A percentile compares a stretch with the other conserved stretches of the same genome.
phyloP scores from a whole-genome alignment of 2,113 vertebrate genomes.

The Isurus oxyrinchus region DNA sequence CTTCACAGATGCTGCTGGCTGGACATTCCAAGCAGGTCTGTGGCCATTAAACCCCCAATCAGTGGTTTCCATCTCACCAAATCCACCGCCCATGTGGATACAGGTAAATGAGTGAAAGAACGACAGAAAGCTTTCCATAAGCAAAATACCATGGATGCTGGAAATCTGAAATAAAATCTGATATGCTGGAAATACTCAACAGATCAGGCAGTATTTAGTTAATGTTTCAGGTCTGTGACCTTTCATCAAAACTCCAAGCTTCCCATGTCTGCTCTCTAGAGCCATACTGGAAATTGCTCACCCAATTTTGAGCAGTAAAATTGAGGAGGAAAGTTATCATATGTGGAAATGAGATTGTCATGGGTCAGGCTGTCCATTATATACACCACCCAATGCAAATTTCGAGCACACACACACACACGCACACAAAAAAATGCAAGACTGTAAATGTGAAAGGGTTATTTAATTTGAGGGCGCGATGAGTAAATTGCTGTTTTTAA shows the following conservation, averaged over 20 bases:
- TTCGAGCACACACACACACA: not conserved
- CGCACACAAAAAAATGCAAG: too few relatives aligned
- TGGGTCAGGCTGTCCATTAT: not conserved
- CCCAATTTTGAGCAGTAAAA: not conserved
- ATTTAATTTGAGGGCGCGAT: not conserved
- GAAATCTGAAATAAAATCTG: not conserved
- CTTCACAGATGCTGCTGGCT: not conserved
- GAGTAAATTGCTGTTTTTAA: not conserved
- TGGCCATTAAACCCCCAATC: not conserved
- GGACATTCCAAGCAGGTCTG: too few relatives aligned
- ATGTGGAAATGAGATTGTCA: not conserved
- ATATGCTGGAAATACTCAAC: not conserved
- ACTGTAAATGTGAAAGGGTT: not conserved
- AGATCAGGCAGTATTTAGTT: not conserved
- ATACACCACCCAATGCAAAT: not conserved
- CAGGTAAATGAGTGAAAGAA: not conserved
- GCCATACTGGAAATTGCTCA: not conserved
- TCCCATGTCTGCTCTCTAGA: not conserved
- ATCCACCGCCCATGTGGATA: not conserved
- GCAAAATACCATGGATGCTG: too few relatives aligned
- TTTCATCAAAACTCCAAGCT: too few relatives aligned
- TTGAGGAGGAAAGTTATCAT: not conserved
- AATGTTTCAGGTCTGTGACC: not conserved
- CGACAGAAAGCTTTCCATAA: not conserved
- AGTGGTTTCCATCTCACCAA: not conserved